Conservation (phyloP, 2,888 invertebrate genomes). For the Diloba caeruleocephala region DNA sequence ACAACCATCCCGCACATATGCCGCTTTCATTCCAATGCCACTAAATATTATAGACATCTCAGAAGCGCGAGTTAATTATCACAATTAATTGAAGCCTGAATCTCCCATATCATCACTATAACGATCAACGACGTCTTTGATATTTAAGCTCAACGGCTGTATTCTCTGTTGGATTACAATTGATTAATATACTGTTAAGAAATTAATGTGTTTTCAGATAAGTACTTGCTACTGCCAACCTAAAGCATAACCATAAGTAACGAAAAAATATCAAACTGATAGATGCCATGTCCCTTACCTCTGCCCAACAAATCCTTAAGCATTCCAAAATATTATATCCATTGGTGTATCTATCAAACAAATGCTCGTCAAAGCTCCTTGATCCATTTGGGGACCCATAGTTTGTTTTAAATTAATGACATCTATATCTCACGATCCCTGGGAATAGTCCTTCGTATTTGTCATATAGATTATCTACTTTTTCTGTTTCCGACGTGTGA, state of each 20-base stretch:
- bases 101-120: constrained; percentile 45
- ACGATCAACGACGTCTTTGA: constrained; percentile 30
- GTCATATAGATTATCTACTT: constrained; percentile 82
- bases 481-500: constrained; percentile 72
- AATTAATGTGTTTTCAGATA: background rate
- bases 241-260: background rate
- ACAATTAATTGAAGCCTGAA: constrained; percentile 36
- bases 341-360: constrained; percentile 64
- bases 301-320: constrained; percentile 39
- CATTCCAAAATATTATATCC: constrained; percentile 61
- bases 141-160: constrained; percentile 33
- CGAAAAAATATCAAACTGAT: constrained; percentile 23
- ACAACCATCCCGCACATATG: constrained; percentile 51
- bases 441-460: constrained; percentile 78
- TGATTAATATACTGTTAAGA: constrained; percentile 22
- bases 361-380: constrained; percentile 68
- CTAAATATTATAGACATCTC: constrained; percentile 53
- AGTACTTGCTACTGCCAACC: background rate
- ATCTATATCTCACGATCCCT: constrained; percentile 74
- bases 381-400: constrained; percentile 73
- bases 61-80: constrained; percentile 45
- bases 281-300: constrained; percentile 18
- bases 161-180: constrained; percentile 21
- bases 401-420: constrained; percentile 81
- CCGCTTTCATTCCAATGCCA: constrained; percentile 50